Percentiles rank a stretch among this genome's conserved stretches.
Conservation (phyloP, 2,113 vertebrate species). For the Phaethon lepturus region DNA sequence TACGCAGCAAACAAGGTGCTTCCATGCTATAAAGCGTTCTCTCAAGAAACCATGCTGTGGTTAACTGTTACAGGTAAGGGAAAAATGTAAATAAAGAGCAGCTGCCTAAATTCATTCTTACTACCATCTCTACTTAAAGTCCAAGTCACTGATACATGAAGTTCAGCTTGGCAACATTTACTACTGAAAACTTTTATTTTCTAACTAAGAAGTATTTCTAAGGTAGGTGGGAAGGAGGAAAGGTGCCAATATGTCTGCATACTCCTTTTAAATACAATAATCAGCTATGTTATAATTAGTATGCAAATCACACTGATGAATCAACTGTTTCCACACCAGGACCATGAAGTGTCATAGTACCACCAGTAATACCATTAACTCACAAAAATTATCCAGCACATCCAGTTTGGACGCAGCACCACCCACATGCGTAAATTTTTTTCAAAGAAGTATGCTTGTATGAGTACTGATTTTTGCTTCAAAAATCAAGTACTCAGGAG, state of each 20-base stretch:
- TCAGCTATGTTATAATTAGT: slow-evolving; percentile 7
- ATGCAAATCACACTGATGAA: slow-evolving; percentile 4
- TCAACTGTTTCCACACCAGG: slow-evolving; percentile 7
- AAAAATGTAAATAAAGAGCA: neutral
- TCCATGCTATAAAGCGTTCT: neutral
- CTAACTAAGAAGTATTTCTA: neutral
- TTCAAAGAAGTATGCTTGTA: neutral
- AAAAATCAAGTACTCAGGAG: neutral
- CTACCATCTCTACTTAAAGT: neutral
- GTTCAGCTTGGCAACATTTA: neutral
- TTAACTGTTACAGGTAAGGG: neutral
- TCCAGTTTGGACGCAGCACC: neutral
- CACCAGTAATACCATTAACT: neutral
- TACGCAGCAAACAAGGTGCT: neutral
- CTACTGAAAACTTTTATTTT: neutral
- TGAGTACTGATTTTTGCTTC: neutral
- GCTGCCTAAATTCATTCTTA: neutral
- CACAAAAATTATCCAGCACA: neutral
- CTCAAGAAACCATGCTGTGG: neutral
- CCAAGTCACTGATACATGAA: neutral
- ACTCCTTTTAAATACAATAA: slow-evolving; percentile 17
- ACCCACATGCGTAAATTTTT: neutral
- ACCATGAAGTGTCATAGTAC: neutral
- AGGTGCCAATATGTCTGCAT: neutral
- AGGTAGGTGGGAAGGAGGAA: neutral